phyloP scores from a whole-genome alignment of 1,140 invertebrate species.

The Epicauta chinensis region DNA sequence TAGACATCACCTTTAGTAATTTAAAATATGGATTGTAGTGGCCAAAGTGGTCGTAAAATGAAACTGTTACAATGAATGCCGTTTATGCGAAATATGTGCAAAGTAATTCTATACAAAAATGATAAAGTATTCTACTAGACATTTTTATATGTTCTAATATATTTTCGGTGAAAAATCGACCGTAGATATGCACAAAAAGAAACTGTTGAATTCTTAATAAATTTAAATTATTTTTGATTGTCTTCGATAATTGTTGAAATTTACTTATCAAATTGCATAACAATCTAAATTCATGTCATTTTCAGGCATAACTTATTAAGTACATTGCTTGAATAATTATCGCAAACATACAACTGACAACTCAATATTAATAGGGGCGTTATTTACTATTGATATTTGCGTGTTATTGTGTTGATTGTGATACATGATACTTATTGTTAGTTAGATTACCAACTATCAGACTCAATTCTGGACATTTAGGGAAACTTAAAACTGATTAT shows the following conservation, averaged over 20 bases:
- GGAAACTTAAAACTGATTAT: too few species aligned
- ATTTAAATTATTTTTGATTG: too few species aligned
- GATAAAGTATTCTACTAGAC: conserved; percentile 1
- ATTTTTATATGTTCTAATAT: conserved; percentile 7
- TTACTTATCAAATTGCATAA: neutral
- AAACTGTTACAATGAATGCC: conserved; percentile 10
- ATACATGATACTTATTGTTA: conserved; percentile 2
- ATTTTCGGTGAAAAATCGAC: conserved; percentile 5
- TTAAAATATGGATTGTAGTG: neutral
- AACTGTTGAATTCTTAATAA: too few species aligned
- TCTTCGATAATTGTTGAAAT: neutral
- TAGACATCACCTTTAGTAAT: too few species aligned
- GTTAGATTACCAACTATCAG: too few species aligned
- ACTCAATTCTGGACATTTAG: too few species aligned
- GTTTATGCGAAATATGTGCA: conserved; percentile 14
- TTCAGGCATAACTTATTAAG: too few species aligned
- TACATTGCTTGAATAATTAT: neutral
- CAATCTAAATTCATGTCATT: too few species aligned
- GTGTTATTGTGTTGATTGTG: conserved; percentile 2
- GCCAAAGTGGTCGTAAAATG: conserved; percentile 16
- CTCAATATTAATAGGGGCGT: too few species aligned
- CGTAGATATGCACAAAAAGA: too few species aligned
- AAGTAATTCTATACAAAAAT: conserved; percentile 9
- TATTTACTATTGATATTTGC: neutral
- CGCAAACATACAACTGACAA: neutral